phyloP scores from a whole-genome alignment of 2,113 vertebrate genomes.

The Aphyosemion australe region DNA sequence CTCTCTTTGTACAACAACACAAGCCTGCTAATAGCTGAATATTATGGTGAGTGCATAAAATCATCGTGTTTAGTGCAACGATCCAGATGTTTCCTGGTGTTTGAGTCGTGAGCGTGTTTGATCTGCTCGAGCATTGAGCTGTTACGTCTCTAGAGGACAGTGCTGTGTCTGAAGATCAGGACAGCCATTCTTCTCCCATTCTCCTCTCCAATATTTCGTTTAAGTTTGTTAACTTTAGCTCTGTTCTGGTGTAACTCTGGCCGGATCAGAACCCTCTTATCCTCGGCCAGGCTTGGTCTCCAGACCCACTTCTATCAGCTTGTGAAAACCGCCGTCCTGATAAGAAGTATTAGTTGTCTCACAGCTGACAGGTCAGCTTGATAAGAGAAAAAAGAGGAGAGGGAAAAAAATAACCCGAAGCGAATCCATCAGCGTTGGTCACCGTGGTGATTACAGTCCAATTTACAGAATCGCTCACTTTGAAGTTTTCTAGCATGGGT shows the following conservation, averaged over 20 bases:
- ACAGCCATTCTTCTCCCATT: no score
- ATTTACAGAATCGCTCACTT: slow-evolving; percentile 52
- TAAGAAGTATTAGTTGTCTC: slow-evolving; percentile 65
- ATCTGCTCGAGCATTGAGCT: slow-evolving; percentile 11
- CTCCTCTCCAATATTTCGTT: no score
- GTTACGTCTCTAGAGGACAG: neutral
- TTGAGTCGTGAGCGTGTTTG: neutral
- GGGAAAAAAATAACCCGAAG: neutral
- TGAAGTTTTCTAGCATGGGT: slow-evolving; percentile 44
- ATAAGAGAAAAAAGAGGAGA: slow-evolving; percentile 34
- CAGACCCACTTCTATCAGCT: slow-evolving; percentile 60
- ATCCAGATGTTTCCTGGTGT: slow-evolving; percentile 3
- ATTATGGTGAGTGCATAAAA: neutral
- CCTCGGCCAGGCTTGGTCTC: slow-evolving; percentile 50
- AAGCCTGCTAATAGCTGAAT: neutral
- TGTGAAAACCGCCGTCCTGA: slow-evolving; percentile 60
- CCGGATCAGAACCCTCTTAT: slow-evolving; percentile 47
- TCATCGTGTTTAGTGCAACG: neutral
- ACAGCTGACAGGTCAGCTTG: slow-evolving; percentile 62
- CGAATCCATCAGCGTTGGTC: slow-evolving; percentile 54
- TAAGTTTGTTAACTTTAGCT: neutral
- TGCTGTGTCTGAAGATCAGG: no score
- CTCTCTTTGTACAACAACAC: slow-evolving; percentile 3
- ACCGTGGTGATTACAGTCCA: slow-evolving; percentile 52
- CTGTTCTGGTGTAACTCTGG: neutral